Conservation (phyloP, 2,113 vertebrate species). For the Syrmaticus mikado region DNA sequence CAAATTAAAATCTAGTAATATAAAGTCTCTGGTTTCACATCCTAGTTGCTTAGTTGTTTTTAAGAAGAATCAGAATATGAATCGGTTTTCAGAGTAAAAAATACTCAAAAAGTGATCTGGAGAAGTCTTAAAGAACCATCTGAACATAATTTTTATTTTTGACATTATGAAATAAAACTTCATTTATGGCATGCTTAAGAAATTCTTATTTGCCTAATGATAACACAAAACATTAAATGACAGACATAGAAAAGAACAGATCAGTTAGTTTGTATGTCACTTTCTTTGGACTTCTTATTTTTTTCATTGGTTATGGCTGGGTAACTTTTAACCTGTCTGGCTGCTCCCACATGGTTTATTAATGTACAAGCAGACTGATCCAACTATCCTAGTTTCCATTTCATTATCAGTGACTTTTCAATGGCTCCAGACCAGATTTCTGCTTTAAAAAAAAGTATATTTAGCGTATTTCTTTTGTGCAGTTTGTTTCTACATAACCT, state of each 20-base stretch:
- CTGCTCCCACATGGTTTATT: accelerated
- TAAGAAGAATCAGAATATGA: not conserved
- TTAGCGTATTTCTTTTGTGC: not conserved
- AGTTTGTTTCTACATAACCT: not conserved
- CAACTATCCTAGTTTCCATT: accelerated
- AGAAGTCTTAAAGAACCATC: not conserved
- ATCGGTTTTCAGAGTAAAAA: not conserved
- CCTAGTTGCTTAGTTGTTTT: not conserved
- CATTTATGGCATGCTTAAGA: conserved; percentile 18
- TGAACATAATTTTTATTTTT: conserved; percentile 45
- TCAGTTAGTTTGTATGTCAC: not conserved
- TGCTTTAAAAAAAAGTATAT: not conserved
- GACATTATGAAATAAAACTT: conserved; percentile 4
- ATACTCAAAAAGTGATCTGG: not conserved
- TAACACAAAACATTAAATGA: not conserved
- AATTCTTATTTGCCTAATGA: conserved; percentile 16
- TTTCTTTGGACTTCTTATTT: not conserved
- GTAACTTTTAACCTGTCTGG: accelerated
- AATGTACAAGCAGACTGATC: accelerated
- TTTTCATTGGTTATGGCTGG: not conserved
- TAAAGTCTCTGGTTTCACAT: not conserved
- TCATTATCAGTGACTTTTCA: not conserved
- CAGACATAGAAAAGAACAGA: not conserved
- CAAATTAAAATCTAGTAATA: not conserved
- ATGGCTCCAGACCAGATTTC: not conserved